Evolutionary conservation across 1,140 invertebrate species (phyloP), one percentile per base, ranked within the genome.

Genomic region (Zaprionus capensis): DNA sequence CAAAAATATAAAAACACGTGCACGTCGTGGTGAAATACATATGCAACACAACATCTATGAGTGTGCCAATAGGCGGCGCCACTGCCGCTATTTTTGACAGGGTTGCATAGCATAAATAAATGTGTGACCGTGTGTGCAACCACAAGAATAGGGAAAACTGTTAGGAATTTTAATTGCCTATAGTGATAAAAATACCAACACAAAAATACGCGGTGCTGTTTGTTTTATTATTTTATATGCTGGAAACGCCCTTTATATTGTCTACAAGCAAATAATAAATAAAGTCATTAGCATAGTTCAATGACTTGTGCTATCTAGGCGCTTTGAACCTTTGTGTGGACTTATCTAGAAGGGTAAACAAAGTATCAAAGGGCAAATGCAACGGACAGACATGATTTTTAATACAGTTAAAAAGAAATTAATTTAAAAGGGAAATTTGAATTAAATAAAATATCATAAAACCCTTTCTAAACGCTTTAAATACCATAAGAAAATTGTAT

Each of bases 31-130:
- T 15, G n/a, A 26, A 22, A 63, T 24, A 66, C 20, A 49, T 14
- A 51, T 51, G 46, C 46, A 51, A 22, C 17, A 51, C 38, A 7
- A 17, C 20, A 22, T 14, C 17, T 24, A 14, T 51, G 46, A 24
- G 20, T 49, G 46, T 67, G 53, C 12, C 70, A 67, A 36, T 63
- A 77, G 75, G 46, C 38, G 75, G 75, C 75, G 75, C 64, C 34
- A 26, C 56, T 68, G 44, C 12, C 15, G 26, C 20, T 44, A 26
- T 57, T 46, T 46, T 34, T 67, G 26, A 66, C 65, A 67, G 65
- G 26, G 65, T 58, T 67, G 65, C 65, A 31, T 24, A 56, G 6
- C 20, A 46, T 41, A 46, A 31, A 67, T 58, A 22, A 58, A 34
- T 34, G 65, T 58, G 31, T 58, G 65, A 67, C 65, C 65, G 55